phyloP scores from a whole-genome alignment of 2,113 vertebrate species.

The Dromiciops gliroides region DNA sequence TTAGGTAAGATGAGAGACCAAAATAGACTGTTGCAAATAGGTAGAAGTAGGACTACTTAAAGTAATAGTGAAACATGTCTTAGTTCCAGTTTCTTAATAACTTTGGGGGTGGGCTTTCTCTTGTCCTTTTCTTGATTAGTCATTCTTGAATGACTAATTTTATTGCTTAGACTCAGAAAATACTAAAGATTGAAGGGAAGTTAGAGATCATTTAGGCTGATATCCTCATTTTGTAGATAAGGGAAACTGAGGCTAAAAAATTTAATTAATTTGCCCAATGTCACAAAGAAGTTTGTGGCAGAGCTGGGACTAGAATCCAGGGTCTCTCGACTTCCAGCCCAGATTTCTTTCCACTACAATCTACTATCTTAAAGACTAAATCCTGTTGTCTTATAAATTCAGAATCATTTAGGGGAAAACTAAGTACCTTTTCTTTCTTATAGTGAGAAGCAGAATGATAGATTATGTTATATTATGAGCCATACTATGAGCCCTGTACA shows the following conservation, averaged over 20 bases:
- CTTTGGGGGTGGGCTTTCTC: background rate
- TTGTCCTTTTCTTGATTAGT: background rate
- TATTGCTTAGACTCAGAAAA: background rate
- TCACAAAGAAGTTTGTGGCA: background rate
- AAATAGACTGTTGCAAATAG: background rate
- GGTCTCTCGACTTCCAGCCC: background rate
- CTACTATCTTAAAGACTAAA: background rate
- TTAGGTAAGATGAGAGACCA: slow-evolving; percentile 13
- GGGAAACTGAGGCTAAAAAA: background rate
- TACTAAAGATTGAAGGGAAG: background rate
- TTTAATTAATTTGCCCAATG: background rate
- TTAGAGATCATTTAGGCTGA: background rate
- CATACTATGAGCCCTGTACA: background rate
- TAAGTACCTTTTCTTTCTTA: background rate
- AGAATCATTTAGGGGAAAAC: background rate
- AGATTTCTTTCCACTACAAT: background rate
- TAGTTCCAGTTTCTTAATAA: background rate
- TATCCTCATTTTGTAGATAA: background rate
- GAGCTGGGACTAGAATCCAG: background rate
- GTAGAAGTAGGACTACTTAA: background rate
- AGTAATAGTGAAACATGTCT: background rate
- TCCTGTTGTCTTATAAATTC: background rate
- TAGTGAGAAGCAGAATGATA: background rate
- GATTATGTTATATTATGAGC: background rate
- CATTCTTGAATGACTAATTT: background rate